Conservation (phyloP, 2,113 vertebrate species). For the Eudorcas thomsonii region DNA sequence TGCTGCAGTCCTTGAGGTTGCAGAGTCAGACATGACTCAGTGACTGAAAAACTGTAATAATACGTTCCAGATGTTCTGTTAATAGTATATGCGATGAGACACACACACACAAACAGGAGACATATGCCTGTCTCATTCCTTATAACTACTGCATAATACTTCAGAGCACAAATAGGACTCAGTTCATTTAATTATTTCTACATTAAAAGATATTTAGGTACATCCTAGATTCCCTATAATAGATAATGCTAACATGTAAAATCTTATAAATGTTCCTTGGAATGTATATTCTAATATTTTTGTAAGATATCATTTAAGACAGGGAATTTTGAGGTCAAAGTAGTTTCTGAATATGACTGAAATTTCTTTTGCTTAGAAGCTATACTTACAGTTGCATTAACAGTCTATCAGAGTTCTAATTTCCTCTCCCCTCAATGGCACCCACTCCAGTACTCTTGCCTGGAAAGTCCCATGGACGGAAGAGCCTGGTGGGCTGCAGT, state of each 20-base stretch:
- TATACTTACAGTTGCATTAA: neutral
- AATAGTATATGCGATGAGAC: neutral
- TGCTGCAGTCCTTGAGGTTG: accelerated
- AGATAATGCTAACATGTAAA: neutral
- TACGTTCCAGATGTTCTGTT: neutral
- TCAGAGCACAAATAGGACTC: neutral
- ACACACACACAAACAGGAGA: neutral
- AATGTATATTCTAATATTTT: neutral
- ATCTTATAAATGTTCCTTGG: neutral
- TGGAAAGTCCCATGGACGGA: too few species aligned
- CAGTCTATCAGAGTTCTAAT: neutral
- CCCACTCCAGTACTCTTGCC: too few species aligned
- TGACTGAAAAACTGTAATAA: neutral
- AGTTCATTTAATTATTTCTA: neutral
- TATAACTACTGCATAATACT: neutral
- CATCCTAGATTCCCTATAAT: neutral
- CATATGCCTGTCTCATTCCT: neutral
- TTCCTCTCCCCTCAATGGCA: neutral
- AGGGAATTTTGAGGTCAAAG: neutral
- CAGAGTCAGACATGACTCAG: neutral
- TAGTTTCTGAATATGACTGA: neutral
- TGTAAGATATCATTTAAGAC: neutral
- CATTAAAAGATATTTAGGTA: neutral
- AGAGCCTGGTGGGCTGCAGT: too few species aligned
- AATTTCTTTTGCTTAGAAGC: neutral